Conservation (phyloP, 2,797 vertebrate genomes). For the Aeoliscus strigatus region DNA sequence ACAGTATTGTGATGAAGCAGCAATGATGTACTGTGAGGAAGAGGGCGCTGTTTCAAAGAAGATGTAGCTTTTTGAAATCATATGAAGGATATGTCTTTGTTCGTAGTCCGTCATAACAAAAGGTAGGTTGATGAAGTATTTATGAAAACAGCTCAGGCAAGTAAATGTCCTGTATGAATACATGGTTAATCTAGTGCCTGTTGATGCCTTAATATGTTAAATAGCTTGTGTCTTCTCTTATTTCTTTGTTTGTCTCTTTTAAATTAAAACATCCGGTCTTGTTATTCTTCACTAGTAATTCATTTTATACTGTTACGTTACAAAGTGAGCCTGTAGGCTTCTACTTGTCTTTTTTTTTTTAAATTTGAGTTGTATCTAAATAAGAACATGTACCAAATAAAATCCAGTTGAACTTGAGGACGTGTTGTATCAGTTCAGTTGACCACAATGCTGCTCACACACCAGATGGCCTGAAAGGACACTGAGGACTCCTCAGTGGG, state of each 20-base stretch:
- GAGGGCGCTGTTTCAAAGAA: slow-evolving; percentile 1
- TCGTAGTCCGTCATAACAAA: slow-evolving; percentile 7
- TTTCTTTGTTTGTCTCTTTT: slow-evolving; percentile 8
- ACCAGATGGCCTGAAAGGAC: too few relatives aligned
- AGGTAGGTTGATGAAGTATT: slow-evolving; percentile 25
- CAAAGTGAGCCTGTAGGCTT: slow-evolving; percentile 13
- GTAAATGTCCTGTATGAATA: slow-evolving; percentile 5
- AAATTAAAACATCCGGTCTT: slow-evolving; percentile 6
- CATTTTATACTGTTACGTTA: slow-evolving; percentile 28
- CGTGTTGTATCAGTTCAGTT: too few relatives aligned
- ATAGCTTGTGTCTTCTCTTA: slow-evolving; percentile 8
- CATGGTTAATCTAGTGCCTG: slow-evolving; percentile 23
- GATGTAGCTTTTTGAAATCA: slow-evolving; percentile 15
- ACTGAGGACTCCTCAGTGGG: too few relatives aligned
- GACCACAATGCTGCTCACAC: too few relatives aligned
- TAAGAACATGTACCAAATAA: slow-evolving; percentile 41
- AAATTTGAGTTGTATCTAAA: slow-evolving; percentile 25
- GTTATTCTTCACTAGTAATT: slow-evolving; percentile 17
- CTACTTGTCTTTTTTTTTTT: slow-evolving; percentile 29
- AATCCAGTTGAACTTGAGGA: slow-evolving; percentile 25
- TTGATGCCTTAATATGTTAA: slow-evolving; percentile 51
- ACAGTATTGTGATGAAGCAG: slow-evolving; percentile 38
- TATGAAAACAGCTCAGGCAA: slow-evolving; percentile 34
- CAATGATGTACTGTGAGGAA: slow-evolving; percentile 14
- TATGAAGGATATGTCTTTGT: slow-evolving; percentile 36